Conservation (phyloP, 1,140 invertebrate genomes). For the Brachionus rubens region DNA sequence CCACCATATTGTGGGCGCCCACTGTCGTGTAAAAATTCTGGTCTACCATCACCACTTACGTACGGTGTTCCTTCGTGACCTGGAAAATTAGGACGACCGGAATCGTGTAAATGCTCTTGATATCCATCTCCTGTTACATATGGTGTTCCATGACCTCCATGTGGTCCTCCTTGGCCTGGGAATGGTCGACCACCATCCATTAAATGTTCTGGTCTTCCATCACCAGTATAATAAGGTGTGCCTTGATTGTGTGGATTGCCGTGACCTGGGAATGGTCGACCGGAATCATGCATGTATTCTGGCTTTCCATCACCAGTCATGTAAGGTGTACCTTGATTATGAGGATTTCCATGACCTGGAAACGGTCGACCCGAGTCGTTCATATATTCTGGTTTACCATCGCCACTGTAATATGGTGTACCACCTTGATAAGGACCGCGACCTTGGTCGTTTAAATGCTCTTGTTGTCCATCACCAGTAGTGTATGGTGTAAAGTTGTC, state of each 20-base stretch:
- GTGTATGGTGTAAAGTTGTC: neutral
- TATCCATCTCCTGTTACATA: slow-evolving; percentile 16
- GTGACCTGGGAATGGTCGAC: neutral
- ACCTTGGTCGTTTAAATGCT: neutral
- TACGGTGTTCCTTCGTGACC: slow-evolving; percentile 14
- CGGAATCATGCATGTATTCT: neutral
- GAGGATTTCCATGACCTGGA: neutral
- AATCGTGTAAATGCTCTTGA: slow-evolving; percentile 9
- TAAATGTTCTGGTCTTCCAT: slow-evolving; percentile 2
- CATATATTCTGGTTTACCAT: neutral
- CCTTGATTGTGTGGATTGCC: too few relatives aligned
- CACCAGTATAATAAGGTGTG: slow-evolving; percentile 1
- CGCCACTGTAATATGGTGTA: slow-evolving; percentile 1
- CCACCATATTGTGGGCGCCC: neutral
- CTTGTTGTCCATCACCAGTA: slow-evolving; percentile 17
- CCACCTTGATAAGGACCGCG: neutral
- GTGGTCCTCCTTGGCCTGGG: neutral
- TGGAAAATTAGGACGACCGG: too few relatives aligned
- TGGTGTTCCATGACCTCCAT: neutral
- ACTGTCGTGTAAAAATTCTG: neutral
- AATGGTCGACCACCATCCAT: neutral
- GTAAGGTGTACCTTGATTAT: neutral
- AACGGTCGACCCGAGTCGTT: neutral
- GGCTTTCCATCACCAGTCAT: neutral
- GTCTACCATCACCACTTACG: slow-evolving; percentile 7